phyloP scores from a whole-genome alignment of 2,797 vertebrate genomes.

The Peromyscus eremicus region DNA sequence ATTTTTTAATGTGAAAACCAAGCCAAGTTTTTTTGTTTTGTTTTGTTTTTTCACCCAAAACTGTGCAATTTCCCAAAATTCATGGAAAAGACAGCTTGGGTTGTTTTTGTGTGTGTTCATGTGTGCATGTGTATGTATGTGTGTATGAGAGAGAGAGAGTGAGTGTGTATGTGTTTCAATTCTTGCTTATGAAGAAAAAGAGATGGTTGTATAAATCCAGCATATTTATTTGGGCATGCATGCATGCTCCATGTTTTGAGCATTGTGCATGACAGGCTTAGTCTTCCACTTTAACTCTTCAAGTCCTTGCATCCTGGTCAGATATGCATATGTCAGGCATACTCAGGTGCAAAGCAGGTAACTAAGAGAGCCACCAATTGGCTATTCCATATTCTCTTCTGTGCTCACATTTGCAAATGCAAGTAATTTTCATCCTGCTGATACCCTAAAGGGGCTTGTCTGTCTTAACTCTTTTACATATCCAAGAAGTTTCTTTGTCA shows the following conservation, averaged over 20 bases:
- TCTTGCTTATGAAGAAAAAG: conserved; percentile 63
- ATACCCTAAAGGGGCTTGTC: conserved; percentile 68
- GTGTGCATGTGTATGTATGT: neutral
- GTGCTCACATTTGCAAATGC: conserved; percentile 68
- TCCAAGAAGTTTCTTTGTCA: conserved; percentile 73
- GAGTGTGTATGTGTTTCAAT: conserved; percentile 21
- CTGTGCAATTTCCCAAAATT: conserved; percentile 71
- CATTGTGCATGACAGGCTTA: conserved; percentile 26
- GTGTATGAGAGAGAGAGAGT: conserved; percentile 30
- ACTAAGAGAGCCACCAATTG: conserved; percentile 21
- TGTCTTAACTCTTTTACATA: conserved; percentile 72
- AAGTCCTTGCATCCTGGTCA: conserved; percentile 35
- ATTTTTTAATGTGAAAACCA: conserved; percentile 73
- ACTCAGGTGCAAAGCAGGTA: conserved; percentile 69
- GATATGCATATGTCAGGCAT: conserved; percentile 56
- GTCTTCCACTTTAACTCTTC: conserved; percentile 61
- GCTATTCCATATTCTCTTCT: conserved; percentile 63
- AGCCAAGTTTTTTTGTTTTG: conserved; percentile 68
- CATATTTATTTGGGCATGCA: conserved; percentile 49
- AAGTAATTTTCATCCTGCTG: conserved; percentile 75
- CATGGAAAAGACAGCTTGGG: conserved; percentile 80
- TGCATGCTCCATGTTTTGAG: conserved; percentile 15
- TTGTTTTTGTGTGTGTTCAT: conserved; percentile 46
- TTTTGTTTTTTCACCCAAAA: conserved; percentile 43
- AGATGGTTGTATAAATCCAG: conserved; percentile 58